Conservation (phyloP, 2,797 vertebrate species). For the Odontamblyopus lacepedii region DNA sequence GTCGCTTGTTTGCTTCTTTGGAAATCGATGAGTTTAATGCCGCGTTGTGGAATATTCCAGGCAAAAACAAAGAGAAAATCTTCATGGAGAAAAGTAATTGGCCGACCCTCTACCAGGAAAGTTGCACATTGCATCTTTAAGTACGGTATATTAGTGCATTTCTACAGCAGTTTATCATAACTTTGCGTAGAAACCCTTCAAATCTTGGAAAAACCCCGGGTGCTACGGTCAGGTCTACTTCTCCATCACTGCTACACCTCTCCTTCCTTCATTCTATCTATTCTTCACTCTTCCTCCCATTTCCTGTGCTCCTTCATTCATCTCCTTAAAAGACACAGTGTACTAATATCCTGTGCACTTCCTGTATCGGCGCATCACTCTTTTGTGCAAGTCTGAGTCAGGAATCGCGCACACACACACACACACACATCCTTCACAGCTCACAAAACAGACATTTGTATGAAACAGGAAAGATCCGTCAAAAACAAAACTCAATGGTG, state of each 20-base stretch:
- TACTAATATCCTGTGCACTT: slow-evolving; percentile 25
- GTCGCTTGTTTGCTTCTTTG: no score
- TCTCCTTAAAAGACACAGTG: neutral
- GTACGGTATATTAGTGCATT: no score
- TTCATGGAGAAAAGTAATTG: no score
- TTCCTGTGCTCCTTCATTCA: slow-evolving; percentile 8
- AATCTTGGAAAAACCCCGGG: no score
- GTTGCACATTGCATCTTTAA: no score
- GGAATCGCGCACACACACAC: slow-evolving; percentile 11
- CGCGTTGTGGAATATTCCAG: no score
- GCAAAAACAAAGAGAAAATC: no score
- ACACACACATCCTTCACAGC: slow-evolving; percentile 7
- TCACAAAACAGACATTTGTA: neutral
- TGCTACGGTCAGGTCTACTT: no score
- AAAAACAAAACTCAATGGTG: neutral
- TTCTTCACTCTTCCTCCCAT: slow-evolving; percentile 9
- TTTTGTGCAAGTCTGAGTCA: slow-evolving; percentile 15
- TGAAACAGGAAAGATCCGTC: neutral
- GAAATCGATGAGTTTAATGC: no score
- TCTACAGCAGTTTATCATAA: no score
- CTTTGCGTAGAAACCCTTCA: no score
- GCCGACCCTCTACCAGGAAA: no score
- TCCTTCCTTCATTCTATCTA: neutral
- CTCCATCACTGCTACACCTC: neutral
- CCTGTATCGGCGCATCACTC: slow-evolving; percentile 20